Base-by-base conservation (phyloP, 2,888 invertebrate species). In the Myopa testacea region DNA sequence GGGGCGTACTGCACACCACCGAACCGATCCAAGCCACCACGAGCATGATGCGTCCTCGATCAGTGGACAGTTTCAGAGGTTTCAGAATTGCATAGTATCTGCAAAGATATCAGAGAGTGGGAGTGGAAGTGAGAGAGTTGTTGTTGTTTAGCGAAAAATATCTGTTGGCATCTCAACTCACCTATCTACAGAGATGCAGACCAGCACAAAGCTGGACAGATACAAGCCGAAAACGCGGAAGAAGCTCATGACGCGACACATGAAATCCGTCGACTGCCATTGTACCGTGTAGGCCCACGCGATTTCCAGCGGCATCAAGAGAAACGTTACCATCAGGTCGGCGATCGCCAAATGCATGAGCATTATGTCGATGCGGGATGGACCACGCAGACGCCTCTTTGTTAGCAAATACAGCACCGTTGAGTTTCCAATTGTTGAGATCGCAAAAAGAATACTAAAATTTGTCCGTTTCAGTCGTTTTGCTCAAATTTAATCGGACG, bases 261-360 rank as follows among this genome's bases (percentile, higher is more conserved):
- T 92, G 10, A 93, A 90, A 89, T 97, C 96, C 0, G 95, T 96
- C 0, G 94, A 95, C 85, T 92, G 91, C 97, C 97, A 97, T 83
- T 93, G 92, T 75, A 97, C 97, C 3, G 96, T 96, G 79, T 92
- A 92, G 0, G 95, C 94, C 96, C 97, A 97, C 82, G 92, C 95
- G 77, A 96, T 96, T 91, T 97, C 96, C 86, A 96, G 89, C 38
- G 97, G 96, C 96, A 97, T 96, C 93, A 96, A 93, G 76, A 96
- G 91, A 87, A 96, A 94, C 74, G 96, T 96, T 88, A 96, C 96
- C 91, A 96, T 90, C 83, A 97, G 91, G 90, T 96, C 96, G 62
- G 96, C 96, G 75, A 96, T 94, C 75, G 96, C 95, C 81, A 97
- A 90, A 90, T 96, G 96, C 92, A 96, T 94, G 79, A 97, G 90